Evolutionary conservation across 2,888 invertebrate species (phyloP).

Genomic region (Acleris cristana): DNA sequence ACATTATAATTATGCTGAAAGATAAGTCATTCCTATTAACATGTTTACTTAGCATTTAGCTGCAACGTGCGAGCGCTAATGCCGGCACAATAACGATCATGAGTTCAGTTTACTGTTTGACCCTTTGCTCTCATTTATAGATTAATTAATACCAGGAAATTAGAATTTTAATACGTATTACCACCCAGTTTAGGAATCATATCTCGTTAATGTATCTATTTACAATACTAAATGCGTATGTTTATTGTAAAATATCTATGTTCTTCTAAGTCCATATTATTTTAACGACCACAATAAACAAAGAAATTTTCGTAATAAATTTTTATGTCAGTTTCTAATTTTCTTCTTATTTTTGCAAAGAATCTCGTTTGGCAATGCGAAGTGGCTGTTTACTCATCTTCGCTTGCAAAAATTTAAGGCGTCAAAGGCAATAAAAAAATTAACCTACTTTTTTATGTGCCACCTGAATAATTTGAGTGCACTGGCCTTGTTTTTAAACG

Average conservation of each 20-base stretch:
- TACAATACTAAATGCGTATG: neutral
- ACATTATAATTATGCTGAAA: no score
- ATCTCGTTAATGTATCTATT: neutral
- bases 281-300: neutral
- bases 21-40: no score
- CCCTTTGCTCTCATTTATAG: neutral
- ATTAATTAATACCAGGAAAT: neutral
- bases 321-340: neutral
- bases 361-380: neutral
- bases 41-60: neutral
- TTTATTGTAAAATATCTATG: neutral
- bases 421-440: slow-evolving; percentile 26
- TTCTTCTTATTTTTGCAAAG: neutral
- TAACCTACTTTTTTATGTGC: slow-evolving; percentile 20
- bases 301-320: neutral
- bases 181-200: no score
- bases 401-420: slow-evolving; percentile 6
- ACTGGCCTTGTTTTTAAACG: neutral
- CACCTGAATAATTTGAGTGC: slow-evolving; percentile 23
- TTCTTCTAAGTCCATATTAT: neutral
- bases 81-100: neutral
- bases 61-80: neutral
- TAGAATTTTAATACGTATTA: neutral
- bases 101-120: neutral
- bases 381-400: slow-evolving; percentile 9